A percentile compares a stretch with the other conserved stretches of the same genome.
Evolutionary conservation across 1,140 invertebrate species (phyloP).

Genomic region (Laodelphax striatellus): DNA sequence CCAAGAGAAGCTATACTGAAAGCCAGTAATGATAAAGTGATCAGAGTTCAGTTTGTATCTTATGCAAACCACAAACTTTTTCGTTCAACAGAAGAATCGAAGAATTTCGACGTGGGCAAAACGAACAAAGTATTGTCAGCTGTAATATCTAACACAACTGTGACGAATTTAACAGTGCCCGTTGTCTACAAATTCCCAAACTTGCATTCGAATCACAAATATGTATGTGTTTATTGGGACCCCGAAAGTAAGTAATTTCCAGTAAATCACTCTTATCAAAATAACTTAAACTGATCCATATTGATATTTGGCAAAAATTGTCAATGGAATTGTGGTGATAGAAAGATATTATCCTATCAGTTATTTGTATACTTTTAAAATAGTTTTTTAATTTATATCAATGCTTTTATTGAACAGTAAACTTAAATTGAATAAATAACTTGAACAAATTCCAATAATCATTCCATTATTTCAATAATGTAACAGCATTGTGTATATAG

Average conservation of each 20-base stretch:
- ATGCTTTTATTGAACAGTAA: no score
- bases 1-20: constrained; percentile 11
- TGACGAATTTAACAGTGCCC: constrained; percentile 31
- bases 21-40: constrained; percentile 2
- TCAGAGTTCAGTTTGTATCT: constrained; percentile 12
- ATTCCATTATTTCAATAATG: no score
- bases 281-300: no score
- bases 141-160: constrained; percentile 23
- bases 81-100: background rate
- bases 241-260: constrained; percentile 27
- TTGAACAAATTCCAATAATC: no score
- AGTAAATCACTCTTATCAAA: no score
- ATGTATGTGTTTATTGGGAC: constrained; percentile 37
- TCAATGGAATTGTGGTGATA: no score
- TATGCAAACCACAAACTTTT: constrained; percentile 13
- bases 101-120: background rate
- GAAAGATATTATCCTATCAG: no score
- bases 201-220: constrained; percentile 18
- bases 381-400: no score
- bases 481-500: no score
- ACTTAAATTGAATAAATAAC: no score
- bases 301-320: no score
- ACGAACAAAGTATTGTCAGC: constrained; percentile 18
- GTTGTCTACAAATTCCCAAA: constrained; percentile 30
- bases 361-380: no score